These are phyloP conservation scores for Drosophila pseudoananassae DNA, from an alignment of 1,140 invertebrate species.

Conservation along the genomic window DNA sequence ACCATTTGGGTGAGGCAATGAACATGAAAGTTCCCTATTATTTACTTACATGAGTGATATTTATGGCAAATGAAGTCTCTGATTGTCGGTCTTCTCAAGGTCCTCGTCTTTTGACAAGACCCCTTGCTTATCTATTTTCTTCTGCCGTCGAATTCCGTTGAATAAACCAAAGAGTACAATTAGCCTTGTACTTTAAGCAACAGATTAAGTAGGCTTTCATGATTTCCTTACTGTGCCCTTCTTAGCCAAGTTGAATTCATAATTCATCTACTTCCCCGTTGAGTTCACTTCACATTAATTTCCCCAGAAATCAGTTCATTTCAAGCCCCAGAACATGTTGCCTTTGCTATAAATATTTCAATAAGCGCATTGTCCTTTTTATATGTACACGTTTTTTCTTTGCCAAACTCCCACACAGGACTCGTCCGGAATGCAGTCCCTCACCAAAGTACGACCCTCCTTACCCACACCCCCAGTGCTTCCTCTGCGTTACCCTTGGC, in stretches of 20 bases:
- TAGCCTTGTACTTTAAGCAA: not conserved
- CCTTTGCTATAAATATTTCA: slow-evolving; percentile 62
- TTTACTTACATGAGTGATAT: slow-evolving; percentile 49
- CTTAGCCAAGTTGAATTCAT: slow-evolving; percentile 6
- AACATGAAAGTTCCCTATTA: slow-evolving; percentile 63
- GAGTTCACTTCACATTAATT: slow-evolving; percentile 47
- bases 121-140: too few relatives aligned
- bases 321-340: slow-evolving; percentile 21
- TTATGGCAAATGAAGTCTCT: slow-evolving; percentile 25
- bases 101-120: not conserved
- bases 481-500: slow-evolving; percentile 9
- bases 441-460: slow-evolving; percentile 3
- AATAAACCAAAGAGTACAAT: too few relatives aligned
- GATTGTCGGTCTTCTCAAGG: not conserved
- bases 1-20: slow-evolving; percentile 50
- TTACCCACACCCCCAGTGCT: slow-evolving; percentile 5
- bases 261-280: not conserved
- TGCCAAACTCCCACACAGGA: slow-evolving; percentile 25
- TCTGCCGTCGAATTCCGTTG: too few relatives aligned
- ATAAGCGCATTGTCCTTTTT: slow-evolving; percentile 58
- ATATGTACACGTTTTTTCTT: slow-evolving; percentile 1
- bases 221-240: not conserved
- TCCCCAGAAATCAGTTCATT: slow-evolving; percentile 38
- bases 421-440: slow-evolving; percentile 37
- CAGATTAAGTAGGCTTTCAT: not conserved